Evolutionary conservation across 2,797 vertebrate species (phyloP).

Genomic region (Manis pentadactyla): DNA sequence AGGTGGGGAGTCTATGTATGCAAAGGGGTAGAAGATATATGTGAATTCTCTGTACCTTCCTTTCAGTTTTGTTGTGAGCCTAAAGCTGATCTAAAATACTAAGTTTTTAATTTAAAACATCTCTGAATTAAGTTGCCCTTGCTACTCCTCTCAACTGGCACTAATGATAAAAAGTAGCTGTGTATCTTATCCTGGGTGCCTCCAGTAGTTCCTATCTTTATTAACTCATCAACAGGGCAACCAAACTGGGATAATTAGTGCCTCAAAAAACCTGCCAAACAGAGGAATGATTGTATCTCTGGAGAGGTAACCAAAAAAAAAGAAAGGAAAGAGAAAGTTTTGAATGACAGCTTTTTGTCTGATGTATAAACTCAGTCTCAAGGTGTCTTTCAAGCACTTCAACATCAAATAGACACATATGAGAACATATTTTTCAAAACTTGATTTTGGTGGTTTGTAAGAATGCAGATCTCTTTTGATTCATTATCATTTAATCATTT

Average conservation of each 20-base stretch:
- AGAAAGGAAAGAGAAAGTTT: neutral
- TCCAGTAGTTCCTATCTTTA: neutral
- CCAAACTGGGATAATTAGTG: neutral
- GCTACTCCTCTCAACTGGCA: neutral
- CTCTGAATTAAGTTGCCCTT: neutral
- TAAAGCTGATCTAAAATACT: neutral
- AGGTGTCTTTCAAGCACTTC: neutral
- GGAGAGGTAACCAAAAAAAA: neutral
- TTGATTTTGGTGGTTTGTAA: neutral
- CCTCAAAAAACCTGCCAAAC: neutral
- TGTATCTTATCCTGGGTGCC: neutral
- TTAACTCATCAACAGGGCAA: neutral
- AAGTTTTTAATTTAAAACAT: neutral
- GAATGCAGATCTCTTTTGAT: neutral
- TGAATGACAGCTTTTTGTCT: neutral
- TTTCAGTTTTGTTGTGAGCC: neutral
- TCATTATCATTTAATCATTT: too few relatives aligned
- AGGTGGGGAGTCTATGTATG: neutral
- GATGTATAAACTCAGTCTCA: neutral
- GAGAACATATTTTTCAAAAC: neutral
- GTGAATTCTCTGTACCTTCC: neutral
- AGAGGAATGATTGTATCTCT: neutral
- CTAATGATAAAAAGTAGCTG: neutral
- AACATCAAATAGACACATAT: neutral
- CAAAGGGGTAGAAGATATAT: neutral